phyloP scores from a whole-genome alignment of 1,140 invertebrate species.

The Globodera ellingtonae region DNA sequence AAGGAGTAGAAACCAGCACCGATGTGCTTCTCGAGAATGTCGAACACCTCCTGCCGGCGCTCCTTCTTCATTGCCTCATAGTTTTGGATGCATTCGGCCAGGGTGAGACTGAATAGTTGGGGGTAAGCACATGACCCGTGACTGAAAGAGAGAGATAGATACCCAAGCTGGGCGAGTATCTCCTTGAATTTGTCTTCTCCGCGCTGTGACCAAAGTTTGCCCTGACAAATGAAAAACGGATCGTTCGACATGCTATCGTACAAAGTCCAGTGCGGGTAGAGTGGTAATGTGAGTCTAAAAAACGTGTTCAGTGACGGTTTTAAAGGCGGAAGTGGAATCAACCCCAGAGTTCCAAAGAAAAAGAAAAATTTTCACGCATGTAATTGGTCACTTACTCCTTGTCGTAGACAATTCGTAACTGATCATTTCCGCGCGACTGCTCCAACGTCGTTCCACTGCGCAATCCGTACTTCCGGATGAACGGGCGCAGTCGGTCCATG shows the following conservation, averaged over 20 bases:
- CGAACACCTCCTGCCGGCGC: conserved; percentile 36
- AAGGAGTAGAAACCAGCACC: conserved; percentile 33
- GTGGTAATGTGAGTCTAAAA: conserved; percentile 38
- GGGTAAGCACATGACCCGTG: neutral
- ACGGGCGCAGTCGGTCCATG: conserved; percentile 33
- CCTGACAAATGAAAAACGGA: conserved; percentile 34
- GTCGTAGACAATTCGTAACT: conserved; percentile 32
- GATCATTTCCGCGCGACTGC: conserved; percentile 23
- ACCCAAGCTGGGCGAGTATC: conserved; percentile 39
- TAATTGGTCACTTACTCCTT: conserved; percentile 27
- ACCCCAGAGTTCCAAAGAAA: neutral
- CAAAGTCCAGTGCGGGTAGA: conserved; percentile 37
- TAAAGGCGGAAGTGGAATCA: neutral
- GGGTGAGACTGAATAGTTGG: conserved; percentile 26
- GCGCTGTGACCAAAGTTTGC: conserved; percentile 37
- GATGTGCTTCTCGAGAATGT: conserved; percentile 31
- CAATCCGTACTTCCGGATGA: conserved; percentile 35
- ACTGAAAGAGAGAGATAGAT: neutral
- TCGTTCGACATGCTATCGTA: conserved; percentile 43
- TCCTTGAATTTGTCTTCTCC: conserved; percentile 37
- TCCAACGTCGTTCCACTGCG: conserved; percentile 2
- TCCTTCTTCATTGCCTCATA: conserved; percentile 31
- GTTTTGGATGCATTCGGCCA: conserved; percentile 42
- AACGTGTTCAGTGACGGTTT: neutral
- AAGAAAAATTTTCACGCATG: neutral